Evolutionary conservation across 2,888 invertebrate genomes (phyloP), one percentile per base, ranked within the genome.

Genomic region (Caprella mutica): DNA sequence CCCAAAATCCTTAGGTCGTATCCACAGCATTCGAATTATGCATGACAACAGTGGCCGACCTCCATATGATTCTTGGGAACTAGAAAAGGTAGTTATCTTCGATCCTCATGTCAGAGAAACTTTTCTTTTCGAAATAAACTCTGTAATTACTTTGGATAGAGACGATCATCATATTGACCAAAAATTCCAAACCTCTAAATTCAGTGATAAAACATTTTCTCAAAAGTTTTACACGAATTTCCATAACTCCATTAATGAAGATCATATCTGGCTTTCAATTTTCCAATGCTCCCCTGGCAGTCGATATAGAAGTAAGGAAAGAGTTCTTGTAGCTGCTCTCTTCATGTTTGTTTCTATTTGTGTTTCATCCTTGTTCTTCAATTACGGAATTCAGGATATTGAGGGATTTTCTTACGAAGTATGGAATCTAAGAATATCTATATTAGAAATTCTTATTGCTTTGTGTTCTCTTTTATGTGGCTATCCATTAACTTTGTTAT

Each of bases 221-320:
- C 72, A 74, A 65, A 67, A 75, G 54, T 76, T 77, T 66, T 67
- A 72, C 2, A 70, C 71, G 52, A 69, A 69, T 38, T 52, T 54
- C 6, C 40, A 56, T 27, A 48, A 52, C 39, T 71, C 72, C 46
- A 68, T 76, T 5, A 70, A 72, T 17, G 76, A 77, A 61, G 75
- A 74, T 8, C 77, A 77, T 66, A 68, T 77, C 38, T 77, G 77
- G 77, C 74, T 77, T 67, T 76, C 76, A 1, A 72, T 77, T 5
- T 72, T 77, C 56, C 70, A 73, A 24, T 68, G 77, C 19, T 76
- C 77, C 2, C 73, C 74, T 0, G 69, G 72, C 38, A 74, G 74
- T 51, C 69, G 75, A 27, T 77, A 76, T 67, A 74, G 75, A 0
- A 67, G 76, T 12, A 72, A 72, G 12, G 74, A 76, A 67, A 69